Evolutionary conservation across 2,113 vertebrate genomes (phyloP), one percentile per base, ranked within the genome.

Genomic region (Etia nguti): DNA sequence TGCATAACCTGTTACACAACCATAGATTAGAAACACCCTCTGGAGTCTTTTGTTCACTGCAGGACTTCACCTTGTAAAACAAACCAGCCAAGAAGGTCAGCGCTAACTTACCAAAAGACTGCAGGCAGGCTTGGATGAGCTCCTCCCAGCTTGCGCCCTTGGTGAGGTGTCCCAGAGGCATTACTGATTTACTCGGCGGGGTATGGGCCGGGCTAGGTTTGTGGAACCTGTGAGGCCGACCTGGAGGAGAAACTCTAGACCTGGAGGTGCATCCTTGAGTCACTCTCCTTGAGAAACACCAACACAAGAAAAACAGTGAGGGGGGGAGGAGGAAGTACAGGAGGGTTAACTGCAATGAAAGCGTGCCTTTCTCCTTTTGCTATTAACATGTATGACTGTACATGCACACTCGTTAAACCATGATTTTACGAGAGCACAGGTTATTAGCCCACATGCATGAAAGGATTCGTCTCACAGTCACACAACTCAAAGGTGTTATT

Each of bases 111-210:
- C 98, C 98, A 34, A 99, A 99, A 84, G 96, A 97, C 57, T 98
- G 97, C 93, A 99, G 95, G 87, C 98, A 99, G 90, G 97, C 96
- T 90, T 98, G 97, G 90, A 99, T 97, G 86, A 99, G 97, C 86
- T 98, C 98, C 90, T 99, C 98, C 96, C 98, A 96, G 95, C 96
- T 98, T 57, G 97, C 97, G 89, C 98, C 98, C 89, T 98, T 99
- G 93, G 97, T 95, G 43, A 98, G 94, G 84, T 97, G 97, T 83
- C 98, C 98, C 94, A 98, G 89, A 0, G 97, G 95, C 95, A 97
- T 97, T 93, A 96, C 97, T 60, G 96, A 91, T 88, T 95, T 97
- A 80, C 95, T 94, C 10, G 96, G 95, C 89, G 94, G 92, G 89
- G 95, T 94, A 84, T 97, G 97, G 70, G 96, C 93, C 50, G 95